phyloP scores from a whole-genome alignment of 2,797 vertebrate species.

The Sebastes steindachneri region DNA sequence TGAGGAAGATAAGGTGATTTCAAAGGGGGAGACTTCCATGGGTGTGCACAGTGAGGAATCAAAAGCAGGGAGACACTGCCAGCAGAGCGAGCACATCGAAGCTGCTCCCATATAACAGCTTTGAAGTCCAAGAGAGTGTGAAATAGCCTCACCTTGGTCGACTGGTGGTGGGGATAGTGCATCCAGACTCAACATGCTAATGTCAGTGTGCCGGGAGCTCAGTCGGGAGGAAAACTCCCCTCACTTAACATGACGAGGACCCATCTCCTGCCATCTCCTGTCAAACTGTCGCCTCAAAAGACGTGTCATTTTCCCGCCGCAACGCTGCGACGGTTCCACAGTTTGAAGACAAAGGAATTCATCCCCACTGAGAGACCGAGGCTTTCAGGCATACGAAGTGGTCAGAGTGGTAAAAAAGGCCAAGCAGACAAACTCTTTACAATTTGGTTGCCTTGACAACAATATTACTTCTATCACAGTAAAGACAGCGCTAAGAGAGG shows the following conservation, averaged over 20 bases:
- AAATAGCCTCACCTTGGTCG: conserved; percentile 49
- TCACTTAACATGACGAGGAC: conserved; percentile 18
- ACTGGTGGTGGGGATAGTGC: not conserved
- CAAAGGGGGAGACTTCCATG: not conserved
- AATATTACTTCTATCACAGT: conserved; percentile 14
- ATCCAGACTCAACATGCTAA: conserved; percentile 21
- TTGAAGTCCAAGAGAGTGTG: conserved; percentile 53
- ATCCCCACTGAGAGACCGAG: not conserved
- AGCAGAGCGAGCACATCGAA: conserved; percentile 3
- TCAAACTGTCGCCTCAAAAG: conserved; percentile 16
- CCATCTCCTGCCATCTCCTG: conserved; percentile 37
- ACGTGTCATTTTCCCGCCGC: not conserved
- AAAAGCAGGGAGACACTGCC: not conserved
- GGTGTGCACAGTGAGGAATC: not conserved
- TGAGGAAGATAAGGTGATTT: conserved; percentile 4
- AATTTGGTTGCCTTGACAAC: conserved; percentile 55
- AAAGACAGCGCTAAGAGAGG: not conserved
- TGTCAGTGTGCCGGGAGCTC: conserved; percentile 19
- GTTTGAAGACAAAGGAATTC: conserved; percentile 6
- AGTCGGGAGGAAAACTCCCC: conserved; percentile 22
- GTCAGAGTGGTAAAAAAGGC: conserved; percentile 23
- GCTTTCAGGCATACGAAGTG: conserved; percentile 5
- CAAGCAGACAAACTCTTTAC: conserved; percentile 16
- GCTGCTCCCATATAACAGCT: conserved; percentile 14
- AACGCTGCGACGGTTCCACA: not conserved